Conservation (phyloP, 2,797 vertebrate species). For the Cygnus olor region DNA sequence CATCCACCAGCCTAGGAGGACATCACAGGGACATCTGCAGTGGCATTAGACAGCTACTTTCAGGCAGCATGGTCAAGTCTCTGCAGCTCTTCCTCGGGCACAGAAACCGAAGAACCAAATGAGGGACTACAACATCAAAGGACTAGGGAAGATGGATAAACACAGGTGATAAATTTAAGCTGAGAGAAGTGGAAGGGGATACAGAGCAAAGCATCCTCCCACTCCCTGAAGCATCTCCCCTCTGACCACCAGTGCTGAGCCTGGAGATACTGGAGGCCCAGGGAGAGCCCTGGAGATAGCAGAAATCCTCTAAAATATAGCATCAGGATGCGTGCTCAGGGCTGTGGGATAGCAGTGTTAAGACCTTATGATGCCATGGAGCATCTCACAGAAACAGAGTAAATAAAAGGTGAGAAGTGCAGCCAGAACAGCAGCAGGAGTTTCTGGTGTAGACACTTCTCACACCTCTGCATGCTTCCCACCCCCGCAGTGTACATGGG, state of each 20-base stretch:
- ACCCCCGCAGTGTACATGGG: rapidly evolving
- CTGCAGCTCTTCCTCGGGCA: background rate
- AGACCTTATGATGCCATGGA: background rate
- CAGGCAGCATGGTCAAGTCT: background rate
- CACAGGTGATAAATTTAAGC: background rate
- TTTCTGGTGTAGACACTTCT: background rate
- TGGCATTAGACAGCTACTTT: background rate
- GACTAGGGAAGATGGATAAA: background rate
- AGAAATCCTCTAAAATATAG: background rate
- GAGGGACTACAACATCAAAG: background rate
- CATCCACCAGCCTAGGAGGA: background rate
- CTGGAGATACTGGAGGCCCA: background rate
- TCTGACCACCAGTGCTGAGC: background rate
- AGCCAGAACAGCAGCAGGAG: background rate
- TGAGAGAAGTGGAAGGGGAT: background rate
- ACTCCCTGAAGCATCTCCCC: background rate
- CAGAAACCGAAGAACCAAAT: background rate
- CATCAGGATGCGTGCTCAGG: background rate
- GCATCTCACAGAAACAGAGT: rapidly evolving
- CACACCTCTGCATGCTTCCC: background rate
- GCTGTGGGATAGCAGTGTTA: background rate
- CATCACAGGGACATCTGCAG: background rate
- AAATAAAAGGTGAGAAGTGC: background rate
- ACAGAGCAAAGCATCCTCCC: background rate
- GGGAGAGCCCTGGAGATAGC: background rate